These are phyloP conservation scores for Apostichopus leukothele DNA, from an alignment of 53 echinoderm and acorn worm species.

Conservation along the genomic window DNA sequence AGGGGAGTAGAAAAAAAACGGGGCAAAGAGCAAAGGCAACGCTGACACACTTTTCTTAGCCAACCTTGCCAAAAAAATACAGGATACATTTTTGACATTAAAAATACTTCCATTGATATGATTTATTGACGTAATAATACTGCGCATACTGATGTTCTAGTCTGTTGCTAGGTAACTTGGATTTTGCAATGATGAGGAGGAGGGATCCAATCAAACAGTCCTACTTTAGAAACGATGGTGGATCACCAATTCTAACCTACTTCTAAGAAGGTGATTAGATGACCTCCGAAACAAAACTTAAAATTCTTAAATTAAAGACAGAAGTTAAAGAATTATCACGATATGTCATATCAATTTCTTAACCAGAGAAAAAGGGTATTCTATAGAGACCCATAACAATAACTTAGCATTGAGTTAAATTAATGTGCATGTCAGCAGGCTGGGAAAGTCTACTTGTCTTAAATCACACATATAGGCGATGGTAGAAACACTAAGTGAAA, in stretches of 20 bases:
- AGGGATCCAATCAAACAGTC: background rate
- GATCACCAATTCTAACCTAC: background rate
- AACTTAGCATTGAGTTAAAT: too few relatives aligned
- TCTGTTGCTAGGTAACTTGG: background rate
- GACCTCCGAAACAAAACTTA: background rate
- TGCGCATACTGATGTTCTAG: background rate
- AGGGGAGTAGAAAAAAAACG: background rate
- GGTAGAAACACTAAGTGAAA: background rate
- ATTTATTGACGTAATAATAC: constrained; percentile 5
- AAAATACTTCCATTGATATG: constrained; percentile 18
- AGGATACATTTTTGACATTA: constrained; percentile 32
- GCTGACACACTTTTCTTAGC: constrained; percentile 2
- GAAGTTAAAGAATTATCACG: background rate
- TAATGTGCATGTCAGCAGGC: too few relatives aligned
- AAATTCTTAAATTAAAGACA: background rate
- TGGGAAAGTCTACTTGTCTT: background rate
- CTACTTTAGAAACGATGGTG: background rate
- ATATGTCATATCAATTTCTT: background rate
- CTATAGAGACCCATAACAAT: background rate
- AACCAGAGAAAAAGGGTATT: background rate
- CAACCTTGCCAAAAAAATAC: constrained; percentile 4
- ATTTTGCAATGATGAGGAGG: background rate
- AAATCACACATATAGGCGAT: background rate
- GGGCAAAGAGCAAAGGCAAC: constrained; percentile 42
- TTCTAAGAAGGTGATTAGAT: background rate